Evolutionary conservation across 1,140 invertebrate genomes (phyloP), one percentile per base, ranked within the genome.

Genomic region (Carcinoscorpius rotundicauda): DNA sequence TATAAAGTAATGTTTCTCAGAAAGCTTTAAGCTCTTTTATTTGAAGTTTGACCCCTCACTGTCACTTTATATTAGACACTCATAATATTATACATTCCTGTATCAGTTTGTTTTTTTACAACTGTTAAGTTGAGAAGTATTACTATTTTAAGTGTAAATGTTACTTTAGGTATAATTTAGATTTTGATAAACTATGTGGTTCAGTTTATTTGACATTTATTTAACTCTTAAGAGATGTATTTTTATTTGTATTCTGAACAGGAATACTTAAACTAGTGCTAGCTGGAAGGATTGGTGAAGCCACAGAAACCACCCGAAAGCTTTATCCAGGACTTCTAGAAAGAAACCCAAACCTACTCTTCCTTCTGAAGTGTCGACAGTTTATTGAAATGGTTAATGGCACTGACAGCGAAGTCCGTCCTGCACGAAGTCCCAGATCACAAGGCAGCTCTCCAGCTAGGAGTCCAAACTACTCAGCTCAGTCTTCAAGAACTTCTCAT

Each of bases 291-390:
- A 93, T 97, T 83, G 89, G 91, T 11, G 93, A 97, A 79, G 95
- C 96, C 58, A 93, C 98, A 73, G 89, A 94, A 73, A 81, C 85
- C 65, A 94, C 94, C 60, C 85, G 86, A 75, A 83, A 87, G 73
- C 79, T 94, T 65, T 98, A 95, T 81, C 94, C 95, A 5, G 88
- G 87, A 9, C 81, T 98, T 55, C 79, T 98, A 71, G 90, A 96
- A 76, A 82, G 84, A 58, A 92, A 97, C 79, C 85, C 85, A 70
- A 91, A 96, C 76, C 81, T 98, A 69, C 83, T 93, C 73, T 97
- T 98, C 78, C 86, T 92, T 77, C 82, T 99, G 63, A 96, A 97
- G 78, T 96, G 93, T 79, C 85, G 96, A 70, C 94, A 98, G 80
- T 98, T 98, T 80, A 89, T 99, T 49, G 96, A 99, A 80, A 82